phyloP scores from a whole-genome alignment of 2,888 invertebrate species.

The Hanleya hanleyi region DNA sequence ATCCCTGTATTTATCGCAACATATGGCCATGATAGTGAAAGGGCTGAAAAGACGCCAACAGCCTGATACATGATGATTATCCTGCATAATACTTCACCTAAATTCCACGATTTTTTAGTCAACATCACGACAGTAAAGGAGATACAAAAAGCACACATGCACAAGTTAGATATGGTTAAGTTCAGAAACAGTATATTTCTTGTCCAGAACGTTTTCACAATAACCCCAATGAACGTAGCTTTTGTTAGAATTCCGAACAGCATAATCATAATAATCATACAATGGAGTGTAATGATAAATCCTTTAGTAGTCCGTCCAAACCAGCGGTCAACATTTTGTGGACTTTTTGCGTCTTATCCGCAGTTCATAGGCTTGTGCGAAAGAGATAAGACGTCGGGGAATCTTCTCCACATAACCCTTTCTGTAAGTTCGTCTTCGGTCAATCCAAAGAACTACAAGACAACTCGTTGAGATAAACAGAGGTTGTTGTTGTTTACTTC shows the following conservation, averaged over 20 bases:
- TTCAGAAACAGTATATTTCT: slow-evolving; percentile 62
- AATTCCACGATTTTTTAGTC: slow-evolving; percentile 60
- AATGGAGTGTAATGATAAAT: slow-evolving; percentile 36
- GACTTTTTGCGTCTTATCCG: no score
- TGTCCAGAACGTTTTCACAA: slow-evolving; percentile 44
- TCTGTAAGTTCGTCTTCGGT: no score
- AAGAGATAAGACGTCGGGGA: no score
- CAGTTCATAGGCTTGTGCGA: no score
- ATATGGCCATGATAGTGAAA: slow-evolving; percentile 51
- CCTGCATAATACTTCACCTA: slow-evolving; percentile 58
- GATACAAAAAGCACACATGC: slow-evolving; percentile 61
- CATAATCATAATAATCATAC: slow-evolving; percentile 43
- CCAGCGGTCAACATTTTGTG: slow-evolving; percentile 35
- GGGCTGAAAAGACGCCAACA: slow-evolving; percentile 53
- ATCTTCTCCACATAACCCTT: no score
- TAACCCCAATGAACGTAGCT: slow-evolving; percentile 44
- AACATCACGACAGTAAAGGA: slow-evolving; percentile 65
- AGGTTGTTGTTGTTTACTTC: no score
- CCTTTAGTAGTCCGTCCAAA: slow-evolving; percentile 32
- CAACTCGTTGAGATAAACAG: no score
- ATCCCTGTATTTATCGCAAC: slow-evolving; percentile 51
- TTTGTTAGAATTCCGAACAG: slow-evolving; percentile 48
- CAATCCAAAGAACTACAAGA: no score
- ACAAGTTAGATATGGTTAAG: slow-evolving; percentile 60
- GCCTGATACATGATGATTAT: slow-evolving; percentile 54